phyloP scores from a whole-genome alignment of 2,113 vertebrate species.

The Rhynchopsitta pachyrhyncha region DNA sequence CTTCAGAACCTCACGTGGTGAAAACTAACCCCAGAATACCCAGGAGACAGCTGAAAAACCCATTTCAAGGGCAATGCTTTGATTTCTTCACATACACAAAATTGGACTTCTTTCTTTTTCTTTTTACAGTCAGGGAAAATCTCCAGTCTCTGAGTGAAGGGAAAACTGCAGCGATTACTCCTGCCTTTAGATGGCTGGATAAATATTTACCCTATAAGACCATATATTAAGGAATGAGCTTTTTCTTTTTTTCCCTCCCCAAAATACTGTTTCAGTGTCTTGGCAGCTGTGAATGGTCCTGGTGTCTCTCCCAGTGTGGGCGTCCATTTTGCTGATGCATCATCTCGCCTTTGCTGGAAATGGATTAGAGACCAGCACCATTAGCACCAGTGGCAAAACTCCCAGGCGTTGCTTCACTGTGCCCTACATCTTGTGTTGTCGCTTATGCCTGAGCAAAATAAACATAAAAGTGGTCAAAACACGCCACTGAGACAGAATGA shows the following conservation, averaged over 20 bases:
- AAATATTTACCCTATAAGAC: conserved; percentile 65
- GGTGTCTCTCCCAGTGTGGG: conserved; percentile 42
- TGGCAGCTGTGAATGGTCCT: conserved; percentile 39
- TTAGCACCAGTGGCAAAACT: conserved; percentile 33
- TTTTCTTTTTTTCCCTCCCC: neutral
- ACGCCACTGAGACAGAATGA: neutral
- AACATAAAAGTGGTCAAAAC: neutral
- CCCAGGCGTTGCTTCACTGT: neutral
- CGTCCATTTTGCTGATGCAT: conserved; percentile 36
- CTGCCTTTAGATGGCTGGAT: conserved; percentile 56
- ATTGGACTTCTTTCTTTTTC: neutral
- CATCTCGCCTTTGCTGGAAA: conserved; percentile 49
- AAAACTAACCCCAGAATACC: conserved; percentile 64
- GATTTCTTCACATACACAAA: conserved; percentile 57
- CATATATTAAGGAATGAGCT: conserved; percentile 59
- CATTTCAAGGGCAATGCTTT: conserved; percentile 49
- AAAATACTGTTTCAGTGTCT: conserved; percentile 66
- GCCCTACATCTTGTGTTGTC: neutral
- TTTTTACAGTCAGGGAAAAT: conserved; percentile 25
- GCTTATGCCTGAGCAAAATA: neutral
- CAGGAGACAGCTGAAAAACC: conserved; percentile 63
- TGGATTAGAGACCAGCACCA: conserved; percentile 49
- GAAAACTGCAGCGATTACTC: conserved; percentile 58
- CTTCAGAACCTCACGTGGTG: conserved; percentile 68
- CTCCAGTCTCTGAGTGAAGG: conserved; percentile 51